Conservation (phyloP, 2,113 vertebrate species). For the Cebus imitator region DNA sequence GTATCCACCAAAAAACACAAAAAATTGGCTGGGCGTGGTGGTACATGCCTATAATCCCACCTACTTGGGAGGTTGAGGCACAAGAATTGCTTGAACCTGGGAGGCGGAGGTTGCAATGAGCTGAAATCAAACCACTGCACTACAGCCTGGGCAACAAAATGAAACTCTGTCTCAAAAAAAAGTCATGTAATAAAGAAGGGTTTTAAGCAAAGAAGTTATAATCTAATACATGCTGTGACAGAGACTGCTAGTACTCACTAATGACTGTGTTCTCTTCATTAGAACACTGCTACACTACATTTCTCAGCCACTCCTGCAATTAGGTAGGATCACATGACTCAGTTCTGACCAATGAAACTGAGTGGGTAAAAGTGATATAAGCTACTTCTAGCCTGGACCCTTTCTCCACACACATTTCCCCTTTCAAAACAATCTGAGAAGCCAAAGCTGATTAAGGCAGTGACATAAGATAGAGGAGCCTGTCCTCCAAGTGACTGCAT, state of each 20-base stretch:
- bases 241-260: background rate
- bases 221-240: background rate
- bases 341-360: background rate
- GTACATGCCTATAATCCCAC: no score
- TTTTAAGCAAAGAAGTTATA: conserved; percentile 13
- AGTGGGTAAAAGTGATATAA: background rate
- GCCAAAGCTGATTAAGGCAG: background rate
- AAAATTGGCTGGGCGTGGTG: no score
- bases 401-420: background rate
- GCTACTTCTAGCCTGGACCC: background rate
- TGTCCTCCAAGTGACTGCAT: background rate
- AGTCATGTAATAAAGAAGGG: background rate
- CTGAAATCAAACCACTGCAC: no score
- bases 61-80: no score
- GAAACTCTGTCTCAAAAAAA: background rate
- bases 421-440: conserved; percentile 26
- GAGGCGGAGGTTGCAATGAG: no score
- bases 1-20: background rate
- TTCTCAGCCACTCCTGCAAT: background rate
- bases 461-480: background rate
- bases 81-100: no score
- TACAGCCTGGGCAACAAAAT: no score
- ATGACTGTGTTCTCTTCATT: background rate
- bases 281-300: background rate
- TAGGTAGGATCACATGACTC: background rate